These are phyloP conservation scores for Drosophila orosa DNA, from an alignment of 1,140 invertebrate species.

Conservation along the genomic window DNA sequence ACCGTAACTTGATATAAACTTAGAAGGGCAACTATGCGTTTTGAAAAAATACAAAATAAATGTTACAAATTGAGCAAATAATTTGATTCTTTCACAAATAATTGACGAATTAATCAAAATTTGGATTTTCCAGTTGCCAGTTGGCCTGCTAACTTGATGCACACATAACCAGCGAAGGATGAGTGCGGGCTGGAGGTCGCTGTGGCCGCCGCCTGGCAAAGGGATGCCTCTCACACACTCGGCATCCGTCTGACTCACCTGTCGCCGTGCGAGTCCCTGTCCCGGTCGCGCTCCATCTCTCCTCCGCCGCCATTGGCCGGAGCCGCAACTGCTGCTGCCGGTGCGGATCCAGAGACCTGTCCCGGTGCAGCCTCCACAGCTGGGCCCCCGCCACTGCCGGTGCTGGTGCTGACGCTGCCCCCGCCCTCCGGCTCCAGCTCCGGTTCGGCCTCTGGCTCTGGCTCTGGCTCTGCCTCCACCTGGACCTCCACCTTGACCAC, in stretches of 20 bases:
- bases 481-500: background rate
- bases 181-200: background rate
- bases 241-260: slow-evolving; percentile 58
- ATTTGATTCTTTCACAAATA: no score
- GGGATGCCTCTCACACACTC: background rate
- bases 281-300: slow-evolving; percentile 45
- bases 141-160: no score
- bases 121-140: no score
- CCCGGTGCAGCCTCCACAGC: background rate
- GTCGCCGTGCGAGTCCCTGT: slow-evolving; percentile 60
- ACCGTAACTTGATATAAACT: no score
- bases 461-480: background rate
- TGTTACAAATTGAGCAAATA: no score
- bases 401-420: background rate
- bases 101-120: no score
- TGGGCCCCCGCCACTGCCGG: background rate
- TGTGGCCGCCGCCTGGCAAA: slow-evolving; percentile 1
- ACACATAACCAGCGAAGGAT: background rate
- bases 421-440: background rate
- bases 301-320: background rate
- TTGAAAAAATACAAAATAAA: no score
- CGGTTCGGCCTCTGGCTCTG: background rate
- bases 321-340: background rate
- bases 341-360: background rate
- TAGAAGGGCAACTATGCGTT: no score